Evolutionary conservation across 2,888 invertebrate species (phyloP).

Genomic region (Tachystola acroxantha): DNA sequence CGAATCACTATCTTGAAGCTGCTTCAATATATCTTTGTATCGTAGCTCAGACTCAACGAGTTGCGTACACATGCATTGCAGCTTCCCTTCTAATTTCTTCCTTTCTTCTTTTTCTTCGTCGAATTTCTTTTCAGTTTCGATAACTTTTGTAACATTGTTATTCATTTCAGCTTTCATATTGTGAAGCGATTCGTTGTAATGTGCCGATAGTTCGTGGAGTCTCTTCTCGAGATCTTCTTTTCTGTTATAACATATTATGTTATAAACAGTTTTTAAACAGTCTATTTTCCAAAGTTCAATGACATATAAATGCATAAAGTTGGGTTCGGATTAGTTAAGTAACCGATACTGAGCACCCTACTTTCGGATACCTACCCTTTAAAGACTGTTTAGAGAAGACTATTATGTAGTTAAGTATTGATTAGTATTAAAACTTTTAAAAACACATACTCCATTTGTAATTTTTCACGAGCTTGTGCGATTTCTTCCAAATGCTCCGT

Average conservation of each 20-base stretch:
- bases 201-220: conserved; percentile 40
- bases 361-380: too few relatives aligned
- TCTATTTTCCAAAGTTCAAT: too few relatives aligned
- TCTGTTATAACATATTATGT: conserved; percentile 26
- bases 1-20: conserved; percentile 30
- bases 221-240: conserved; percentile 58
- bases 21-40: conserved; percentile 28
- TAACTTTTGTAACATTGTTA: conserved; percentile 35
- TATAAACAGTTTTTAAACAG: too few relatives aligned
- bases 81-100: conserved; percentile 32
- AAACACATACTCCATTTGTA: conserved; percentile 62
- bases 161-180: conserved; percentile 44
- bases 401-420: too few relatives aligned
- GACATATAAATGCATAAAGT: too few relatives aligned
- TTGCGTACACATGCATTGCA: conserved; percentile 36
- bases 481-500: conserved; percentile 55
- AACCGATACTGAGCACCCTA: too few relatives aligned
- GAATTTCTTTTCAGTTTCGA: conserved; percentile 50
- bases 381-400: too few relatives aligned
- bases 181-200: conserved; percentile 48
- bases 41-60: conserved; percentile 40
- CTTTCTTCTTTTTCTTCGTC: conserved; percentile 40
- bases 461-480: conserved; percentile 48
- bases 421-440: too few relatives aligned
- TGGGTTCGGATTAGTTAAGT: not conserved